Evolutionary conservation across 2,888 invertebrate species (phyloP), one percentile per base, ranked within the genome.

Genomic region (Pyrochroa serraticornis): DNA sequence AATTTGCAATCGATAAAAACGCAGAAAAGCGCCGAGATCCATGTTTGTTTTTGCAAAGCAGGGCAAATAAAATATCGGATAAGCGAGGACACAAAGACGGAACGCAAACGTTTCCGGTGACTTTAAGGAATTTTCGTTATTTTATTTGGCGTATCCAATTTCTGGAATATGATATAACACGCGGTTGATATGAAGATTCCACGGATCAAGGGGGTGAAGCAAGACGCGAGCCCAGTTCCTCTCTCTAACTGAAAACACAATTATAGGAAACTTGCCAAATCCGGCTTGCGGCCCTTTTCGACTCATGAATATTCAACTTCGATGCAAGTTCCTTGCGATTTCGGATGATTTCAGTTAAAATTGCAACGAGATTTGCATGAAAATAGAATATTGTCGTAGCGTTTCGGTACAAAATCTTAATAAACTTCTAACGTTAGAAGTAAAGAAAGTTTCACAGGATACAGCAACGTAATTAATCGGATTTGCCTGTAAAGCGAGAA

Each of bases 271-370:
- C 57, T 65, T 53, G 59, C 58, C 54, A 55, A 62, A 65, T 63
- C 63, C 61, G 61, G 51, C 54, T 57, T 54, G 56, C 54, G 52
- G 46, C 41, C 44, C 59, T 12, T 12, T 46, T 46, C 5, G 41
- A 55, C 52, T 62, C 49, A 66, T 66, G 66, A 65, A 66, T 66
- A 66, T 66, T 66, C 66, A 66, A 55, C 42, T 32, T 32, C 51
- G 43, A 35, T 59, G 63, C 64, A 61, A 57, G 60, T 63, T 57
- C 58, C 59, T n/a, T 60, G 63, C 62, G 64, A 60, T 66, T 65
- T 65, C 57, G 36, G 58, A 52, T 56, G 56, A 66, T 66, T 65
- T 60, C 64, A 57, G 65, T 65, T 55, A 65, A 62, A 65, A 63
- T 58, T 65, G 62, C 66, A 60, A 53, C 62, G 35, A 53, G 50